Evolutionary conservation across 2,888 invertebrate species (phyloP).

Genomic region (Zonitis immaculata): DNA sequence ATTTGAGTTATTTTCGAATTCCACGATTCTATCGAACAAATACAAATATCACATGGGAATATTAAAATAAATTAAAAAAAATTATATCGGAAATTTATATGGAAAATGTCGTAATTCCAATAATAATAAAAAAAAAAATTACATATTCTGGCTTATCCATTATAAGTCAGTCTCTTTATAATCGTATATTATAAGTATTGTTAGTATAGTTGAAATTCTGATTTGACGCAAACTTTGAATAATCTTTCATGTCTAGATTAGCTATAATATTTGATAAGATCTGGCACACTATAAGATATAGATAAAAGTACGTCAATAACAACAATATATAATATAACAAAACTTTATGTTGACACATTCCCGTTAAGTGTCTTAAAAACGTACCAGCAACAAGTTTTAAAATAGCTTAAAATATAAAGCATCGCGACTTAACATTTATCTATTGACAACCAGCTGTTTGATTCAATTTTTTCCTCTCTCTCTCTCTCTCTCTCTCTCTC

Average conservation of each 20-base stretch:
- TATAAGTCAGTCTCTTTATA: too few relatives aligned
- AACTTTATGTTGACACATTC: slow-evolving; percentile 17
- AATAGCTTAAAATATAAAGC: slow-evolving; percentile 12
- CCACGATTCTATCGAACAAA: slow-evolving; percentile 24
- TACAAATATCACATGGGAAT: slow-evolving; percentile 12
- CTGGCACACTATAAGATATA: slow-evolving; percentile 10
- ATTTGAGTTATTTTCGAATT: neutral
- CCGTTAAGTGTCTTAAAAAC: slow-evolving; percentile 20
- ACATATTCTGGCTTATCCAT: too few relatives aligned
- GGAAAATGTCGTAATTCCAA: too few relatives aligned
- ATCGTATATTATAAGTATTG: too few relatives aligned
- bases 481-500: too few relatives aligned
- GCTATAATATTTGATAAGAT: slow-evolving; percentile 10
- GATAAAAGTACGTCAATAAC: slow-evolving; percentile 18
- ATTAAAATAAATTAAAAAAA: neutral
- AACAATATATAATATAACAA: slow-evolving; percentile 17
- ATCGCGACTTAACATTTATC: slow-evolving; percentile 15
- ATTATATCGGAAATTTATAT: neutral
- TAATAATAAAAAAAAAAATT: too few relatives aligned
- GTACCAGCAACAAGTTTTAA: slow-evolving; percentile 11
- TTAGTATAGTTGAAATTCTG: neutral
- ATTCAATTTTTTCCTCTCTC: slow-evolving; percentile 15
- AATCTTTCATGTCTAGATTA: slow-evolving; percentile 16
- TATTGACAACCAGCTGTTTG: slow-evolving; percentile 15
- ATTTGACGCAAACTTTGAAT: slow-evolving; percentile 16